Evolutionary conservation across 2,797 vertebrate species (phyloP).

Genomic region (Oophaga sylvatica): DNA sequence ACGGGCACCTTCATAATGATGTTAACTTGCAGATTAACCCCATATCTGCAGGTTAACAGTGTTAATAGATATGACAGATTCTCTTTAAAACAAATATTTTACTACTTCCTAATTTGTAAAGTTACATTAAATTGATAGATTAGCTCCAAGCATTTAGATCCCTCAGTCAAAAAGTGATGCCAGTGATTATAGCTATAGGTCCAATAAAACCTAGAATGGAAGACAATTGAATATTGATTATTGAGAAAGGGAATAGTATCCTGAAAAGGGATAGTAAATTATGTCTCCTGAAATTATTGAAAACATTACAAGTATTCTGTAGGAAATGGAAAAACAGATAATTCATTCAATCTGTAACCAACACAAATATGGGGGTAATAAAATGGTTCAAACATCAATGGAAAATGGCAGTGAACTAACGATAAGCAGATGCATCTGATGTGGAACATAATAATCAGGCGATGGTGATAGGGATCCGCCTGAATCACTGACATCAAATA

Average conservation of each 20-base stretch:
- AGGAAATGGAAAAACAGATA: not conserved
- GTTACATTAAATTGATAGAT: not conserved
- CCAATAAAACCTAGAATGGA: no score
- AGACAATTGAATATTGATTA: not conserved
- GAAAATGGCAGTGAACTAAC: constrained; percentile 20
- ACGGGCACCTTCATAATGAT: no score
- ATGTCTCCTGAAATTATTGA: not conserved
- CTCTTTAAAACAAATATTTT: no score
- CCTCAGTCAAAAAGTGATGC: not conserved
- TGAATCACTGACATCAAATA: constrained; percentile 26
- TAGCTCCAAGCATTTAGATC: not conserved
- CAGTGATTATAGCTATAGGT: not conserved
- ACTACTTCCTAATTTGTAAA: no score
- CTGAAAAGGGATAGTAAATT: not conserved
- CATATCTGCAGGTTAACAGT: no score
- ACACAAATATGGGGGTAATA: not conserved
- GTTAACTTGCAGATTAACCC: no score
- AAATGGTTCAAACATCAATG: not conserved
- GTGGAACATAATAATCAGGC: constrained; percentile 18
- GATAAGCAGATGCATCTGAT: constrained; percentile 10
- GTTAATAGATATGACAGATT: no score
- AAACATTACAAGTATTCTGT: constrained; percentile 8
- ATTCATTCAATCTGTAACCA: not conserved
- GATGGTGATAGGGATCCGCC: constrained; percentile 12
- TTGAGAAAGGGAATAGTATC: not conserved